Percentiles rank a stretch among this genome's conserved stretches.
Conservation (phyloP, 2,797 vertebrate species). For the Lagodon rhomboides region DNA sequence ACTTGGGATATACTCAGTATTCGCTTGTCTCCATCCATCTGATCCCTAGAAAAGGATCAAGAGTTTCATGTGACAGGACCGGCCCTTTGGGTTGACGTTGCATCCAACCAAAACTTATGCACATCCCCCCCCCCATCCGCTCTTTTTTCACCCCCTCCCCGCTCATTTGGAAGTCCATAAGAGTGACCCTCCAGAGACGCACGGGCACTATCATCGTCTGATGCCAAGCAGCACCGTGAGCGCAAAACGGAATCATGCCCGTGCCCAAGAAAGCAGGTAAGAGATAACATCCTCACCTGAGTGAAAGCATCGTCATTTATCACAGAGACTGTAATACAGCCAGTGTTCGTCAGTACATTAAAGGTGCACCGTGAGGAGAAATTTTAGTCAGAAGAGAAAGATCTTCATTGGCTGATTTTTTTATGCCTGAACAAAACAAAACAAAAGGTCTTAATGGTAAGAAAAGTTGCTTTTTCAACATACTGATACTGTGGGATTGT, state of each 20-base stretch:
- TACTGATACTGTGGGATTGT: too few species aligned
- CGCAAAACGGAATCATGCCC: conserved; percentile 74
- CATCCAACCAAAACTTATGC: conserved; percentile 49
- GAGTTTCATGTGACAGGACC: conserved; percentile 73
- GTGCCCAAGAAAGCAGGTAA: conserved; percentile 83
- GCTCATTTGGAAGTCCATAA: conserved; percentile 78
- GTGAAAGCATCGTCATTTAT: conserved; percentile 3
- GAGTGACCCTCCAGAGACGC: conserved; percentile 54
- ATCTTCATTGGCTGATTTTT: too few species aligned
- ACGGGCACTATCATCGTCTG: conserved; percentile 12
- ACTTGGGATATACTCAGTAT: conserved; percentile 55
- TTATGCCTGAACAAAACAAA: too few species aligned
- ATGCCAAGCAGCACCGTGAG: conserved; percentile 41
- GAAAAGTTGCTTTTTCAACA: too few species aligned
- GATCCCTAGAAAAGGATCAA: conserved; percentile 63
- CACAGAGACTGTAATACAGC: background rate
- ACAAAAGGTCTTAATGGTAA: too few species aligned
- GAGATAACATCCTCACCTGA: conserved; percentile 12
- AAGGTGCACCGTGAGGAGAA: too few species aligned
- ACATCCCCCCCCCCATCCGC: conserved; percentile 8
- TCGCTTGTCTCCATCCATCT: conserved; percentile 49
- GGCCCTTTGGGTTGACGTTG: conserved; percentile 39
- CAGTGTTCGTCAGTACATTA: background rate
- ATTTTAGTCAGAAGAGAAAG: too few species aligned
- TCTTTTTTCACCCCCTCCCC: conserved; percentile 30